phyloP scores from a whole-genome alignment of 2,113 vertebrate species.

The Hydrochoerus hydrochaeris region DNA sequence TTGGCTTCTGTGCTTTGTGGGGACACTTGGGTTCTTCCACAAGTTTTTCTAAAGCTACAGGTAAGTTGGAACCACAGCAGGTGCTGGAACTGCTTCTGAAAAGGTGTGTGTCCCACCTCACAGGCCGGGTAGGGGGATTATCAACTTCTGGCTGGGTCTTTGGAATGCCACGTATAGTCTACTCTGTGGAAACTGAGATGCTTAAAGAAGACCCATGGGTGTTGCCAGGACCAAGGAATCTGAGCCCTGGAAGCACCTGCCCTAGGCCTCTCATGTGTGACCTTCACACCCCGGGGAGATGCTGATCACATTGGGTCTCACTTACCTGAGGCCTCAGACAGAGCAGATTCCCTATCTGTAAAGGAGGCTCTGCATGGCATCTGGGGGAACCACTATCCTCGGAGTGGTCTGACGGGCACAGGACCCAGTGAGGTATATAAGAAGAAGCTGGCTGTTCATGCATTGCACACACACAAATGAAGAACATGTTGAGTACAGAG shows the following conservation, averaged over 20 bases:
- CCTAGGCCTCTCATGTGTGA: neutral
- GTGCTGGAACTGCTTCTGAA: constrained; percentile 97
- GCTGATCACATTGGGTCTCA: neutral
- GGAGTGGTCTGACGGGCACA: neutral
- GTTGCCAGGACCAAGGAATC: neutral
- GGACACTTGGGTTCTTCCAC: neutral
- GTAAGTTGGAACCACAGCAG: constrained; percentile 91
- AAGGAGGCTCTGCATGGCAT: neutral
- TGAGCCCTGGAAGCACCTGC: rapidly evolving
- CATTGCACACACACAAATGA: neutral
- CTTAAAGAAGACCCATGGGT: neutral
- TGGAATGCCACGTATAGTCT: neutral
- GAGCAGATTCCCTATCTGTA: neutral
- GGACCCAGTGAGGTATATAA: neutral
- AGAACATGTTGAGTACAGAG: neutral
- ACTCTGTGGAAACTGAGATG: neutral
- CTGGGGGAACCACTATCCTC: neutral
- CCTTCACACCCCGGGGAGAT: rapidly evolving
- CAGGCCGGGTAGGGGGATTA: rapidly evolving
- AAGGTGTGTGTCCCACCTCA: constrained; percentile 84
- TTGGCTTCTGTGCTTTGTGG: neutral
- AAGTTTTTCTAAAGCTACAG: neutral
- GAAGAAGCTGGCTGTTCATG: neutral
- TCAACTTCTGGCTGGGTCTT: rapidly evolving
- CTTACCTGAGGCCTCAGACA: neutral